Percentiles rank a stretch among this genome's conserved stretches.
phyloP scores from a whole-genome alignment of 2,797 vertebrate species.

The Galagoides demidoff region DNA sequence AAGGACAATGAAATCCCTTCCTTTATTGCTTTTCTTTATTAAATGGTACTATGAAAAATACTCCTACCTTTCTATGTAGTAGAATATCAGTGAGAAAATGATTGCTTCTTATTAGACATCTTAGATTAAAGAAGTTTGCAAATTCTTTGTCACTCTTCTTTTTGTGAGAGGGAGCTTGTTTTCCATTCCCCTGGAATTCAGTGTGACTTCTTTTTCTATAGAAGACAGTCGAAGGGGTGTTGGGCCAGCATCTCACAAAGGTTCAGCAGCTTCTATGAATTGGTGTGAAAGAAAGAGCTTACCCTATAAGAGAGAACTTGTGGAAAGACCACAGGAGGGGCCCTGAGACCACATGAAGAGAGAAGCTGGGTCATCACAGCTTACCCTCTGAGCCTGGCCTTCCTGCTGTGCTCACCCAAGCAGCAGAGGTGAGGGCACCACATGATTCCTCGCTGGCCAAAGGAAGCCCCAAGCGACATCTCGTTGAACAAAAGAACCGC shows the following conservation, averaged over 20 bases:
- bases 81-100: neutral
- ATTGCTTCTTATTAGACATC: neutral
- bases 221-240: neutral
- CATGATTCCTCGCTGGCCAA: neutral
- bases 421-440: accelerated
- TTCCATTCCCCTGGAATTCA: neutral
- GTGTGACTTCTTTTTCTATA: neutral
- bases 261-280: neutral
- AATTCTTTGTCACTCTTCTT: neutral
- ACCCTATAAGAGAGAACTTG: accelerated
- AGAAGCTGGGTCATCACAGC: neutral
- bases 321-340: neutral
- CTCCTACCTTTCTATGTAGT: neutral
- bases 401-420: neutral
- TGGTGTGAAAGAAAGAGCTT: neutral
- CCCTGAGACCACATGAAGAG: neutral
- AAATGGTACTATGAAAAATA: neutral
- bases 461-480: neutral
- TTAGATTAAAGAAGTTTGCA: neutral
- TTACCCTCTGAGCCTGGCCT: no score
- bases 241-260: neutral
- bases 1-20: neutral
- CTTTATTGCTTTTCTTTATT: neutral
- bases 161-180: neutral
- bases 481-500: neutral